Evolutionary conservation across 2,113 vertebrate genomes (phyloP), one percentile per base, ranked within the genome.

Genomic region (Sylvia atricapilla): DNA sequence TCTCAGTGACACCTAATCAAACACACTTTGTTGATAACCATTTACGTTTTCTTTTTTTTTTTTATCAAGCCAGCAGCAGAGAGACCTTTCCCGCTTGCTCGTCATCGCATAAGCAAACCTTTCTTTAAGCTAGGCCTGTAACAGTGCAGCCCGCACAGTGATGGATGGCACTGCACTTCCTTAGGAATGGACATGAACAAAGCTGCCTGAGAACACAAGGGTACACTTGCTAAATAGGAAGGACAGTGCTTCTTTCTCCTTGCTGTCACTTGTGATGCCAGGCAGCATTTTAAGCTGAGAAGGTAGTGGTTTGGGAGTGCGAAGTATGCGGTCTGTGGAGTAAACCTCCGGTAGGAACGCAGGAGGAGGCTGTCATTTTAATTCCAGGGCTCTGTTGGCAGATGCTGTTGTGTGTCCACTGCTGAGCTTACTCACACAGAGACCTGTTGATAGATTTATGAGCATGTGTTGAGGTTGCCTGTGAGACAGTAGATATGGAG

Each of bases 1-100:
- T 96, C 96, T 97, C 81, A 62, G 91, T 95, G 95, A 95, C 91
- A 84, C 93, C 44, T 87, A 84, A 96, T 84, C 88, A 89, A 97
- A 89, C 49, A 84, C 69, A 89, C 68, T 52, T 95, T 88, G 53
- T 78, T 92, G 83, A 89, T 60, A 82, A 93, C 72, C 16, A 96
- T 92, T 88, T 87, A 92, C 79, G 90, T 87, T 93, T 94, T 59
- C 63, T 94, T 95, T 95, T 96, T 69, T 96, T 69, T 86, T 86
- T 95, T 88, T 84, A 43, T 86, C 88, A 89, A 94, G 86, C 92
- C 87, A 93, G 83, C 80, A 81, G 89, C 94, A 94, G 55, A 62
- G 72, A 88, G 92, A 81, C 87, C 83, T 97, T 95, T 95, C 49
- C 90, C 47, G 37, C 88, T 96, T 90, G 90, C 80, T 95, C 60